These are phyloP conservation scores for Gymnoscelis rufifasciata DNA, from an alignment of 2,888 invertebrate species.

Conservation along the genomic window DNA sequence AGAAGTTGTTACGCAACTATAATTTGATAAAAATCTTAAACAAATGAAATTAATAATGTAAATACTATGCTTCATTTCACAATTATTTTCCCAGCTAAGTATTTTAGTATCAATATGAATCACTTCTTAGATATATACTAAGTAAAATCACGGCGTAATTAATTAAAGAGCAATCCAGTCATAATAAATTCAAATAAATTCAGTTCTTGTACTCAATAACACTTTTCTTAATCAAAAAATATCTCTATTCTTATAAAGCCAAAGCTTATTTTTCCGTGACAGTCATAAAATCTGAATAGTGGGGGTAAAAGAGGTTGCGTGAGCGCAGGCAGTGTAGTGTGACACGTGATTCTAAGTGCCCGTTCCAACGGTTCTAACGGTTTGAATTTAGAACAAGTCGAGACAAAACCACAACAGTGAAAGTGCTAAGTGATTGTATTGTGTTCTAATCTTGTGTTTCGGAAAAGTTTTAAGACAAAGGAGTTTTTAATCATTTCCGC, in stretches of 20 bases:
- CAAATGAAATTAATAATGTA: too few relatives aligned
- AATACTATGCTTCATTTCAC: too few relatives aligned
- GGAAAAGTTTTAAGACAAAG: conserved; percentile 1
- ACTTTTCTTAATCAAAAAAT: not conserved
- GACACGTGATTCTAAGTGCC: conserved; percentile 13
- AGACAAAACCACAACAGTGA: conserved; percentile 62
- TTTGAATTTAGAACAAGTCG: conserved; percentile 46
- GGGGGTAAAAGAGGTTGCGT: conserved; percentile 58
- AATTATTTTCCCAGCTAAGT: too few relatives aligned
- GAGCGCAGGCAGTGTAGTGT: conserved; percentile 44
- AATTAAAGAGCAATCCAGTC: too few relatives aligned
- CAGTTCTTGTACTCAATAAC: too few relatives aligned
- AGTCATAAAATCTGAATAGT: conserved; percentile 27
- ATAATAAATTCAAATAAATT: too few relatives aligned
- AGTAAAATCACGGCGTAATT: too few relatives aligned
- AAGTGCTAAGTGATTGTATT: conserved; percentile 44
- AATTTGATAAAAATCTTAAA: too few relatives aligned
- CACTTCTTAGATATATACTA: too few relatives aligned
- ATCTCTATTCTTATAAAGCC: not conserved
- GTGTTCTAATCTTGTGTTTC: conserved; percentile 23
- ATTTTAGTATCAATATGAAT: too few relatives aligned
- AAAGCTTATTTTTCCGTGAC: conserved; percentile 5
- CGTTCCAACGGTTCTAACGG: conserved; percentile 50
- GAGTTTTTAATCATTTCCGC: conserved; percentile 17
- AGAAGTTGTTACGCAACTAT: too few relatives aligned